These are phyloP conservation scores for Calvadosia cruxmelitensis DNA, from an alignment of 30 jellyfish, hydroid and myxozoan species.

Conservation along the genomic window DNA sequence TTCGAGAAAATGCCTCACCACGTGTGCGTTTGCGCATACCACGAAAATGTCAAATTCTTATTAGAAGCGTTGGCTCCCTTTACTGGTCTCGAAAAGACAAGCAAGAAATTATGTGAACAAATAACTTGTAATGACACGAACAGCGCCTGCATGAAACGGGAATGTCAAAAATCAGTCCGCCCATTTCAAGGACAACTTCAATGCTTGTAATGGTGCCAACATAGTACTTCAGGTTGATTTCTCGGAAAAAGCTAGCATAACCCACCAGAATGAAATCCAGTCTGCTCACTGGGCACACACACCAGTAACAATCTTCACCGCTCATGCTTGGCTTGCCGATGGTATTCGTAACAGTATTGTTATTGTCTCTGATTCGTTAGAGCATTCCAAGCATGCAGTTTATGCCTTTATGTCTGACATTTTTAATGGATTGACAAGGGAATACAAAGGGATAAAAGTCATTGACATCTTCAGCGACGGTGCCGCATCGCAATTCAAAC, in stretches of 20 bases:
- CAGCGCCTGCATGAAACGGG: too few relatives aligned
- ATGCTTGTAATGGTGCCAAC: not conserved
- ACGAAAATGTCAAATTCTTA: slow-evolving; percentile 1
- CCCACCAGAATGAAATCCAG: slow-evolving; percentile 49
- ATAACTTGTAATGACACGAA: not conserved
- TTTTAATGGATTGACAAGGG: not conserved
- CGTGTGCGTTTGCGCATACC: slow-evolving; percentile 11
- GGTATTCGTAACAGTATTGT: slow-evolving; percentile 22
- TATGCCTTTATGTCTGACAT: slow-evolving; percentile 3
- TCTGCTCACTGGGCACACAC: slow-evolving; percentile 55
- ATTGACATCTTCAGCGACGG: slow-evolving; percentile 16
- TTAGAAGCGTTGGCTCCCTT: slow-evolving; percentile 3
- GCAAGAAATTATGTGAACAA: not conserved
- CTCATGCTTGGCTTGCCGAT: slow-evolving; percentile 35
- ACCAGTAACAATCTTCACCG: slow-evolving; percentile 42
- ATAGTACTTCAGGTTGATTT: slow-evolving; percentile 7
- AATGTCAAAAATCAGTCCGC: too few relatives aligned
- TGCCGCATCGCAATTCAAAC: slow-evolving; percentile 11
- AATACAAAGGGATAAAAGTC: not conserved
- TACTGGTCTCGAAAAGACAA: not conserved
- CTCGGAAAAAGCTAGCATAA: slow-evolving; percentile 31
- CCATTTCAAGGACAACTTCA: not conserved
- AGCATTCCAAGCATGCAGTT: slow-evolving; percentile 23
- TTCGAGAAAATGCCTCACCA: slow-evolving; percentile 4
- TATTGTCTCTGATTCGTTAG: slow-evolving; percentile 26